Percentiles rank a stretch among this genome's conserved stretches.
Conservation (phyloP, 2,797 vertebrate species). For the Fratercula arctica region DNA sequence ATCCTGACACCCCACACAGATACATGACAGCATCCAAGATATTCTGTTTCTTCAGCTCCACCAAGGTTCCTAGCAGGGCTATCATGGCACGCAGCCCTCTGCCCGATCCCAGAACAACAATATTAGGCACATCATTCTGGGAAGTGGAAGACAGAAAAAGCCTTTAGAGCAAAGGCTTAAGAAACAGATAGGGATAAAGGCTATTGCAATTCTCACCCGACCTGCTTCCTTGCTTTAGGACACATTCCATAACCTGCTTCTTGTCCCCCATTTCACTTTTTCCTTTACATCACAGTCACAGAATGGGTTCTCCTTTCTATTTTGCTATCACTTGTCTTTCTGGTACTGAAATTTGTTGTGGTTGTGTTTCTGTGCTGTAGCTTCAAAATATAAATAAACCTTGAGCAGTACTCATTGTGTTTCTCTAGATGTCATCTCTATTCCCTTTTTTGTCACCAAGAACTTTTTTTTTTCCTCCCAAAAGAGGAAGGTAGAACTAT, state of each 20-base stretch:
- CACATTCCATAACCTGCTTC: not conserved
- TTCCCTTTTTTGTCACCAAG: not conserved
- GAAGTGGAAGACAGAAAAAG: not conserved
- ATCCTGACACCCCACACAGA: slow-evolving; percentile 52
- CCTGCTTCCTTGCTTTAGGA: not conserved
- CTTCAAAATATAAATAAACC: not conserved
- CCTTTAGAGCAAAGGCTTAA: not conserved
- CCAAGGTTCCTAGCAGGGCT: slow-evolving; percentile 33
- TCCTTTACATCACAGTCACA: not conserved
- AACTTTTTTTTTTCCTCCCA: not conserved
- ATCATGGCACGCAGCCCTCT: slow-evolving; percentile 53
- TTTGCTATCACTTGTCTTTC: not conserved
- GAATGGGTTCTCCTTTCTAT: not conserved
- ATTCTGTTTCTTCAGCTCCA: slow-evolving; percentile 17
- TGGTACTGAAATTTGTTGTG: not conserved
- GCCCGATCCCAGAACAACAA: slow-evolving; percentile 56
- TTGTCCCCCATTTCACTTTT: not conserved
- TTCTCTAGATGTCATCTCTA: not conserved
- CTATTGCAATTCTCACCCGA: not conserved
- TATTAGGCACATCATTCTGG: not conserved
- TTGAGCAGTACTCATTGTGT: not conserved
- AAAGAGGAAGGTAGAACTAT: not conserved
- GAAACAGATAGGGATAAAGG: not conserved
- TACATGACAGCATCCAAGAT: slow-evolving; percentile 58
- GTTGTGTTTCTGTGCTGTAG: not conserved